Conservation (phyloP, 2,797 vertebrate genomes). For the Falco naumanni region DNA sequence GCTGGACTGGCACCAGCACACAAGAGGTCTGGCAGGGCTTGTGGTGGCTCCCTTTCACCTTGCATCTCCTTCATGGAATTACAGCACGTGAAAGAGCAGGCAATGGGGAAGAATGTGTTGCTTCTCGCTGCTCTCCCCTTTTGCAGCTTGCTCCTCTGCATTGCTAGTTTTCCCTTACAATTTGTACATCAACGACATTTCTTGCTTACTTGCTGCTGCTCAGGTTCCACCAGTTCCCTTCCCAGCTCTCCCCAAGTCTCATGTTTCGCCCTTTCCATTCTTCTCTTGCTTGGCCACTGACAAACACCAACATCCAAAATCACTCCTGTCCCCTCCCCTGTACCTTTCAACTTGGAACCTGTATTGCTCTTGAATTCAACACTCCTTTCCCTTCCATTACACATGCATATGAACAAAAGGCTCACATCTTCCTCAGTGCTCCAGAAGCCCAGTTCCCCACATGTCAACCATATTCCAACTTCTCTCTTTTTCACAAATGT, state of each 20-base stretch:
- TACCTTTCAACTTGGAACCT: neutral
- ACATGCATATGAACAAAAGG: neutral
- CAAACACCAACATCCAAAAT: neutral
- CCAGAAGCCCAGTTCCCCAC: neutral
- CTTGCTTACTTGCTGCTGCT: neutral
- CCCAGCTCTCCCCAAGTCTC: neutral
- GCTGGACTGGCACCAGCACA: neutral
- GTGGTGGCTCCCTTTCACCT: neutral
- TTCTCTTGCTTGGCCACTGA: neutral
- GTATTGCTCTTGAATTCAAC: neutral
- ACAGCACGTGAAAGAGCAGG: neutral
- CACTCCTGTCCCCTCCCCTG: neutral
- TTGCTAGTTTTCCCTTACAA: neutral
- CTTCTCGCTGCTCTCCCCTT: neutral
- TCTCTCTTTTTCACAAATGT: neutral
- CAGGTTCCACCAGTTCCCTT: neutral
- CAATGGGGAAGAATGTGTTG: neutral
- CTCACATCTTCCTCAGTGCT: neutral
- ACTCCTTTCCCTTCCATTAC: neutral
- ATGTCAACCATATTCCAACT: neutral
- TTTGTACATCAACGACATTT: neutral
- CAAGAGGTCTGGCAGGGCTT: accelerated
- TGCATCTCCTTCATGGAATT: neutral
- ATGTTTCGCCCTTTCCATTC: neutral
- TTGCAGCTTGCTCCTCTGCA: neutral